phyloP scores from a whole-genome alignment of 53 echinoderm and acorn worm genomes.

The Holothuria scabra region DNA sequence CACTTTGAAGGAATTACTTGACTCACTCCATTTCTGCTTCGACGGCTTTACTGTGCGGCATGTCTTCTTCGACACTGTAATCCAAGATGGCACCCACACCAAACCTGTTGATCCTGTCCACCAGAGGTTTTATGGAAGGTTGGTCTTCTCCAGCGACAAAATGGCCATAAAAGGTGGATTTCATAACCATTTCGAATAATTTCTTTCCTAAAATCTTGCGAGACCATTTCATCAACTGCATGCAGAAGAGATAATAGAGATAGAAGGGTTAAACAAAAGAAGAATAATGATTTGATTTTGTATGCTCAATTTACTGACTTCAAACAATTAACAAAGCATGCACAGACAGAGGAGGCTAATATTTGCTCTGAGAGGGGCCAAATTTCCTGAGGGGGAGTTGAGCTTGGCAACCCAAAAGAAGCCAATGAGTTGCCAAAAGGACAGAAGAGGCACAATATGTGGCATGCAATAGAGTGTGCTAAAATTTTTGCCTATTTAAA shows the following conservation, averaged over 20 bases:
- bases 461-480: too few relatives aligned
- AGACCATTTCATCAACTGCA: slow-evolving; percentile 45
- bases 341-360: too few relatives aligned
- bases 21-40: slow-evolving; percentile 95
- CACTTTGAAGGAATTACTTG: not conserved
- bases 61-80: slow-evolving; percentile 96
- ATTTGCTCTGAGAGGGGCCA: too few relatives aligned
- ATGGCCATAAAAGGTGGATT: slow-evolving; percentile 86
- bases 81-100: slow-evolving; percentile 98
- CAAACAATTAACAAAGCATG: too few relatives aligned
- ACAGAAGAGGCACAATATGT: too few relatives aligned
- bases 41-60: slow-evolving; percentile 84
- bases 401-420: too few relatives aligned
- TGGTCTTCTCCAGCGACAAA: slow-evolving; percentile 94
- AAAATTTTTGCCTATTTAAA: too few relatives aligned
- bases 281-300: too few relatives aligned
- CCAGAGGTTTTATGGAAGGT: slow-evolving; percentile 73
- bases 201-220: slow-evolving; percentile 72
- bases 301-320: too few relatives aligned
- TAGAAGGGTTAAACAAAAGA: too few relatives aligned
- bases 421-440: too few relatives aligned
- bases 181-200: slow-evolving; percentile 75
- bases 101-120: slow-evolving; percentile 70
- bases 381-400: too few relatives aligned
- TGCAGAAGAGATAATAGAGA: not conserved